These are phyloP conservation scores for Glossophaga mutica DNA, from an alignment of 2,797 vertebrate genomes.

Conservation along the genomic window DNA sequence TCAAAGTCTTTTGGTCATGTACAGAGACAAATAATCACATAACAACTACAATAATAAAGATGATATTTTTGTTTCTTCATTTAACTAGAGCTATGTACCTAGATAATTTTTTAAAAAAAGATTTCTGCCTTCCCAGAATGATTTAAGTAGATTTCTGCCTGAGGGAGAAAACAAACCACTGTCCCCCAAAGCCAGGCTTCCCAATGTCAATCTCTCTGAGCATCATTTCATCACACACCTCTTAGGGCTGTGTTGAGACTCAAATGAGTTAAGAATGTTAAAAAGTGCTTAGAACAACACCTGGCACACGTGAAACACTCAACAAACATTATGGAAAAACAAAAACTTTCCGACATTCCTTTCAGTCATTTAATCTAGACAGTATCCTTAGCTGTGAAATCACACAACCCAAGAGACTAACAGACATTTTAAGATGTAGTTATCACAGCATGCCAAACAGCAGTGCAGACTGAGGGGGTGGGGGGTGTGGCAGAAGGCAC, in stretches of 20 bases:
- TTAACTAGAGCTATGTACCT: not conserved
- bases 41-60: not conserved
- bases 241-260: not conserved
- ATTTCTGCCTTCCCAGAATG: not conserved
- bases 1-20: not conserved
- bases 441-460: not conserved
- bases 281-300: not conserved
- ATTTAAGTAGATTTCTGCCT: not conserved
- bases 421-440: not conserved
- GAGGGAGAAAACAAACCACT: not conserved
- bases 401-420: not conserved
- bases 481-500: not conserved
- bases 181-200: not conserved
- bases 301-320: not conserved
- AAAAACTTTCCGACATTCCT: not conserved
- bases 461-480: too few species aligned
- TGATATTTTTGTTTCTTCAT: not conserved
- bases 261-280: not conserved
- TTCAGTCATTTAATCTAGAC: not conserved
- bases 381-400: not conserved
- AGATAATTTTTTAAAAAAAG: not conserved
- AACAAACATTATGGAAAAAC: not conserved
- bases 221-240: not conserved
- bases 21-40: not conserved
- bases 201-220: not conserved